Percentiles rank a stretch among this genome's conserved stretches.
Conservation (phyloP, 1,140 invertebrate species). For the Eufriesea mexicana region DNA sequence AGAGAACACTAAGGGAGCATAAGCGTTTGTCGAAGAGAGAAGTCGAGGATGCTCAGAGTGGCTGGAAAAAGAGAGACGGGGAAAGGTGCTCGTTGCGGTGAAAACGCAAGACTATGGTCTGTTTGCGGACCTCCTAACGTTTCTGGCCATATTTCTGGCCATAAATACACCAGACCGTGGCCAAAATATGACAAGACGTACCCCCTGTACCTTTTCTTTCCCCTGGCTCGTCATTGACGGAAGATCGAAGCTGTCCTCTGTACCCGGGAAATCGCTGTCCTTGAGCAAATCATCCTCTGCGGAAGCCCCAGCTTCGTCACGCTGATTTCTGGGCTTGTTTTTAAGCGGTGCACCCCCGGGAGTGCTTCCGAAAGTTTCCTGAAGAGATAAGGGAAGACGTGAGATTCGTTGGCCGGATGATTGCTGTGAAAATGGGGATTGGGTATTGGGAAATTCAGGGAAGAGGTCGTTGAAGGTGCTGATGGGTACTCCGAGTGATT, state of each 20-base stretch:
- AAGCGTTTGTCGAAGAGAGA: background rate
- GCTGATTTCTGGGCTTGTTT: constrained; percentile 51
- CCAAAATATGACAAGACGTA: constrained; percentile 76
- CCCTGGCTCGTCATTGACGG: background rate
- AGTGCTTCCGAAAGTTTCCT: background rate
- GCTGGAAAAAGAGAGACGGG: constrained; percentile 15
- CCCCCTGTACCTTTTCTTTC: background rate
- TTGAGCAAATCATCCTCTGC: constrained; percentile 65
- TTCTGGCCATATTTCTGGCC: constrained; percentile 78
- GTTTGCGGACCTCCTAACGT: constrained; percentile 78
- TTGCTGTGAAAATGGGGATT: background rate
- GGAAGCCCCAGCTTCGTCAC: constrained; percentile 51
- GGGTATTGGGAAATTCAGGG: background rate
- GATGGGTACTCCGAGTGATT: background rate
- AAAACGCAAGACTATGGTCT: constrained; percentile 62
- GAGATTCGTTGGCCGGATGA: background rate
- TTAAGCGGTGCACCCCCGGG: background rate
- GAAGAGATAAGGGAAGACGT: background rate
- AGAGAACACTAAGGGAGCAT: constrained; percentile 30
- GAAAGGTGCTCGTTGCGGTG: constrained; percentile 18
- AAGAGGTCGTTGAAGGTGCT: background rate
- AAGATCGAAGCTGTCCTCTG: background rate
- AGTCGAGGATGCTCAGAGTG: constrained; percentile 15
- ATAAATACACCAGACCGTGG: constrained; percentile 78
- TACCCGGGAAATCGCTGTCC: constrained; percentile 65